Evolutionary conservation across 2,888 invertebrate species (phyloP).

Genomic region (Oxycera nigricornis): DNA sequence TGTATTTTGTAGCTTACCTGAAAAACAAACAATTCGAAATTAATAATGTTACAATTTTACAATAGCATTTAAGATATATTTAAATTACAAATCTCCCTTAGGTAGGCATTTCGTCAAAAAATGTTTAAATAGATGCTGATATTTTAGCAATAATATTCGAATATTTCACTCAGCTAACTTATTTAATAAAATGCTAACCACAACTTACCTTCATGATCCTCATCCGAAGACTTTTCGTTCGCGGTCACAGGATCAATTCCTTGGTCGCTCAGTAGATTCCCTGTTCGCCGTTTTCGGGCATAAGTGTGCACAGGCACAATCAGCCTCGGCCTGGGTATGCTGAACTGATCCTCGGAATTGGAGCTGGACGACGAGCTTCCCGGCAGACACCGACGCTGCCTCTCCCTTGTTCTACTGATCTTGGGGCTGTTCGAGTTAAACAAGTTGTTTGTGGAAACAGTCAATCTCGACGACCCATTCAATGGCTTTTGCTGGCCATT

Average conservation of each 20-base stretch:
- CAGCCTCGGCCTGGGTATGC: slow-evolving; percentile 83
- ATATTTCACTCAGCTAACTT: too few species aligned
- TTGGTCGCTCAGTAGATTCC: slow-evolving; percentile 68
- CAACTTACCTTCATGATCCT: slow-evolving; percentile 43
- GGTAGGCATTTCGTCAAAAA: too few species aligned
- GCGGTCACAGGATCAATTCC: slow-evolving; percentile 46
- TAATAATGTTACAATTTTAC: too few species aligned
- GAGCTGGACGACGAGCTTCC: slow-evolving; percentile 51
- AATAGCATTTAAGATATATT: too few species aligned
- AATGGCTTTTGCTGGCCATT: slow-evolving; percentile 35
- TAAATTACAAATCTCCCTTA: not conserved
- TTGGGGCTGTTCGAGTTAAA: not conserved
- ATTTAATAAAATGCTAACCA: too few species aligned
- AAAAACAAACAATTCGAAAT: too few species aligned
- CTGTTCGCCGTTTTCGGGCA: slow-evolving; percentile 80
- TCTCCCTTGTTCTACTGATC: slow-evolving; percentile 41
- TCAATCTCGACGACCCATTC: slow-evolving; percentile 46
- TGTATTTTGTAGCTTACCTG: too few species aligned
- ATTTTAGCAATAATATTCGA: too few species aligned
- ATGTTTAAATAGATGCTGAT: too few species aligned
- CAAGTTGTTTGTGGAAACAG: slow-evolving; percentile 48
- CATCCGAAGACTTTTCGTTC: slow-evolving; percentile 36
- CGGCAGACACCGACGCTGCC: slow-evolving; percentile 49
- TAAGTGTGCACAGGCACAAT: slow-evolving; percentile 90
- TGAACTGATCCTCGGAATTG: slow-evolving; percentile 71